These are phyloP conservation scores for Amblyjoppa proteus DNA, from an alignment of 2,888 invertebrate genomes.

Conservation along the genomic window DNA sequence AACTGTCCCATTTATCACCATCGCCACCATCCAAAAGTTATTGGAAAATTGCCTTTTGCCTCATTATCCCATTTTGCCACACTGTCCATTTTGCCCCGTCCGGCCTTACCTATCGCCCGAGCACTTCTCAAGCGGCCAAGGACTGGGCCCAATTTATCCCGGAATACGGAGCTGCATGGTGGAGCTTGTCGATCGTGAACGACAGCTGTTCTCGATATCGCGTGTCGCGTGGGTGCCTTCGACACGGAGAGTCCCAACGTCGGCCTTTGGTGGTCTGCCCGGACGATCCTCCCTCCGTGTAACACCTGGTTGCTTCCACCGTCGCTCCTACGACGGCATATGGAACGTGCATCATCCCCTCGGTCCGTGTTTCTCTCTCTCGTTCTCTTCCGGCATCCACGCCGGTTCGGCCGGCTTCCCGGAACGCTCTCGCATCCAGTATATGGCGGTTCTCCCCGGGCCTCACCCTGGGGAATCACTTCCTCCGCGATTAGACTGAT, in stretches of 20 bases:
- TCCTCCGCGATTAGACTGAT: constrained; percentile 78
- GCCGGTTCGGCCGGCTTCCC: constrained; percentile 30
- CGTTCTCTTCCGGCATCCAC: constrained; percentile 34
- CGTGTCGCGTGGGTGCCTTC: constrained; percentile 74
- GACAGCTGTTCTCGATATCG: constrained; percentile 77
- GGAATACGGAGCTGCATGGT: constrained; percentile 46
- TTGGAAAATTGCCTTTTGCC: no score
- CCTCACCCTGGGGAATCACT: constrained; percentile 72
- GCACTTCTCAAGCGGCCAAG: constrained; percentile 1
- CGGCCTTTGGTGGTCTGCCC: constrained; percentile 56
- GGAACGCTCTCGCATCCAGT: constrained; percentile 43
- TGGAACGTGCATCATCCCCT: constrained; percentile 69
- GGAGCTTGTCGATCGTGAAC: constrained; percentile 58
- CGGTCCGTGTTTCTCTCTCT: constrained; percentile 4
- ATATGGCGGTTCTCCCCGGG: constrained; percentile 46
- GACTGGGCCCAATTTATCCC: background rate
- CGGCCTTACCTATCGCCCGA: background rate
- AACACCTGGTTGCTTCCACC: constrained; percentile 77
- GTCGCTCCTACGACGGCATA: constrained; percentile 67
- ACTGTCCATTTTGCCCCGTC: no score
- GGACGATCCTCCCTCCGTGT: constrained; percentile 25
- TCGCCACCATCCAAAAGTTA: no score
- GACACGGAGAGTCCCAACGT: constrained; percentile 40
- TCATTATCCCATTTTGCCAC: no score
- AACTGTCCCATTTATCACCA: no score